Conservation (phyloP, 2,797 vertebrate genomes). For the Alosa sapidissima region DNA sequence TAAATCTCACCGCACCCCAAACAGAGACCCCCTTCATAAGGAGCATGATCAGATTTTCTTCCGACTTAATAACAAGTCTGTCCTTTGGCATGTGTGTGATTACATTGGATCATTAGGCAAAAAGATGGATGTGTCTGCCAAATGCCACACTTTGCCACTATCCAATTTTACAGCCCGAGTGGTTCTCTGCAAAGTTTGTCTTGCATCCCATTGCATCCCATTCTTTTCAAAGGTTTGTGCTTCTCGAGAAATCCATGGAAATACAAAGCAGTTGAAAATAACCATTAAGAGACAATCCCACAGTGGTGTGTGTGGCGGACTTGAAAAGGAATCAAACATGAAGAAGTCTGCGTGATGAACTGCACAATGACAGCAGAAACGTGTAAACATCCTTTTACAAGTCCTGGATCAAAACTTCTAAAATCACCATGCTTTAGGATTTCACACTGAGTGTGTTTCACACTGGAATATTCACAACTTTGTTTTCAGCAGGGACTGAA, state of each 20-base stretch:
- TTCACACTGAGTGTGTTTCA: background rate
- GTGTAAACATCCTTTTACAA: slow-evolving; percentile 22
- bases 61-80: background rate
- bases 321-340: slow-evolving; percentile 17
- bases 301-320: background rate
- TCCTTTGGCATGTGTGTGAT: background rate
- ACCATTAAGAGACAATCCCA: slow-evolving; percentile 19
- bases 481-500: background rate
- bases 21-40: background rate
- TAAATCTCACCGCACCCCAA: background rate
- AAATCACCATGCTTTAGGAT: slow-evolving; percentile 11
- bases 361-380: slow-evolving; percentile 20
- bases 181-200: background rate
- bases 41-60: background rate
- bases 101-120: background rate
- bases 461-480: slow-evolving; percentile 12
- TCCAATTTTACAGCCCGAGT: background rate
- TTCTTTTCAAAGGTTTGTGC: background rate
- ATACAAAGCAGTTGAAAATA: background rate
- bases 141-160: background rate
- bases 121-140: background rate
- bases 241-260: background rate
- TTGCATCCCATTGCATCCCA: background rate
- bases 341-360: background rate
- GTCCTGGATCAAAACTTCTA: slow-evolving; percentile 20